Evolutionary conservation across 2,888 invertebrate species (phyloP), one percentile per base, ranked within the genome.

Genomic region (Caenorhabditis sinica): DNA sequence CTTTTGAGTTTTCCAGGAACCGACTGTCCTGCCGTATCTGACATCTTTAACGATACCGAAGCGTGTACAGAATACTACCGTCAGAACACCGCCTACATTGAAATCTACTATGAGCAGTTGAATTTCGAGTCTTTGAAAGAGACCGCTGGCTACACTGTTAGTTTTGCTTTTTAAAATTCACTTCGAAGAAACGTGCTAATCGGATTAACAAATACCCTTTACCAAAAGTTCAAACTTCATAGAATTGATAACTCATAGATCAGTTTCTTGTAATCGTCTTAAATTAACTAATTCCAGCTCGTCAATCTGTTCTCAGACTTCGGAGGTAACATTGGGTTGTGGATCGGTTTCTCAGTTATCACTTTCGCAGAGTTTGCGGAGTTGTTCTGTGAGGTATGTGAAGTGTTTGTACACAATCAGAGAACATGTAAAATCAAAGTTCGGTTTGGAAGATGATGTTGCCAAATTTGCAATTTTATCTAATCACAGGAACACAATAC

Each of bases 21-120:
- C 8, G 92, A 91, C 65, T 92, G 92, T 86, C 90, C 91, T 11
- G 88, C 89, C 9, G 91, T 91, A 1, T 61, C 83, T 15, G 88
- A 89, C 28, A 91, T 90, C n/a, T 87, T 88, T 71, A 92, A 92
- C 66, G 92, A 91, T 60, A 86, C 90, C 0, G 85, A 83, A 79
- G 91, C 91, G 17, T 92, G 92, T 77, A 88, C 90, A 11, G 92
- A 92, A 80, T 92, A 92, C 74, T 92, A 92, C 75, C 86, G 89
- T 30, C 73, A 88, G 56, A 92, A 92, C 69, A 92, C 92, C 9
- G 92, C 92, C 0, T 92, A 91, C 73, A 92, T 92, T 63, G 93
- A 93, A 79, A 92, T 93, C n/a, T 93, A 92, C 82, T 93, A 93
- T 83, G 93, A 93, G 76, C 93, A 93, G 76, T 85, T 93, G 61